A percentile compares a stretch with the other conserved stretches of the same genome.
These are phyloP conservation scores for Pseudomyrmex dendroicus DNA, from an alignment of 1,140 invertebrate genomes.

Conservation along the genomic window DNA sequence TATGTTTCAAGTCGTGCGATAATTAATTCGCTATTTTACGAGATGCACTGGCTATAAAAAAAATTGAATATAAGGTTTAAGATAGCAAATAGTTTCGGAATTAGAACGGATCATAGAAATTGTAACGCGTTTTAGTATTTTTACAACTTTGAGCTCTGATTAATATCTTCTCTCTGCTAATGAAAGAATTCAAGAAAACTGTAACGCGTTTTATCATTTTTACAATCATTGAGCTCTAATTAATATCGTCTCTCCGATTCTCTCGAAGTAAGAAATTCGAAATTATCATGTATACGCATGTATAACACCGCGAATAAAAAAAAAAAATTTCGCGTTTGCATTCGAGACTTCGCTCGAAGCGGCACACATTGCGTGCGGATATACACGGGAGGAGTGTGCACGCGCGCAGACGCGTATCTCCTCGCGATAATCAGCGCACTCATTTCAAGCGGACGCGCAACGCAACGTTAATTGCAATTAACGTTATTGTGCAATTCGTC, in stretches of 20 bases:
- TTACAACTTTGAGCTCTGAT: too few relatives aligned
- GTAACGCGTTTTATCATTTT: too few relatives aligned
- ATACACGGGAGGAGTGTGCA: slow-evolving; percentile 20
- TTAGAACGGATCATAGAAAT: too few relatives aligned
- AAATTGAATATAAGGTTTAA: too few relatives aligned
- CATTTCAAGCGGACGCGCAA: slow-evolving; percentile 59
- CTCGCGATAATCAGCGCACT: slow-evolving; percentile 62
- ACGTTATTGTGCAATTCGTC: slow-evolving; percentile 68
- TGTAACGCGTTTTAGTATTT: too few relatives aligned
- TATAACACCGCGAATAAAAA: background rate
- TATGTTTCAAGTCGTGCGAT: too few relatives aligned
- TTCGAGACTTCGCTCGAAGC: slow-evolving; percentile 64
- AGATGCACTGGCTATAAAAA: too few relatives aligned
- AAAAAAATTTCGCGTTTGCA: background rate
- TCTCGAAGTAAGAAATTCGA: background rate
- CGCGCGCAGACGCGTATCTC: slow-evolving; percentile 60
- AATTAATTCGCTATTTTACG: too few relatives aligned
- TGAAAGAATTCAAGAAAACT: too few relatives aligned
- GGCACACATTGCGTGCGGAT: slow-evolving; percentile 59
- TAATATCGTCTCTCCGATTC: background rate
- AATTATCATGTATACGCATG: background rate
- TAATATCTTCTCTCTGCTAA: too few relatives aligned
- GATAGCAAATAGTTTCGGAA: too few relatives aligned
- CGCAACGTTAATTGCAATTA: slow-evolving; percentile 74
- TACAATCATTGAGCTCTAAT: too few relatives aligned